Base-by-base conservation (phyloP, 2,113 vertebrate species). In the Nesoenas mayeri region DNA sequence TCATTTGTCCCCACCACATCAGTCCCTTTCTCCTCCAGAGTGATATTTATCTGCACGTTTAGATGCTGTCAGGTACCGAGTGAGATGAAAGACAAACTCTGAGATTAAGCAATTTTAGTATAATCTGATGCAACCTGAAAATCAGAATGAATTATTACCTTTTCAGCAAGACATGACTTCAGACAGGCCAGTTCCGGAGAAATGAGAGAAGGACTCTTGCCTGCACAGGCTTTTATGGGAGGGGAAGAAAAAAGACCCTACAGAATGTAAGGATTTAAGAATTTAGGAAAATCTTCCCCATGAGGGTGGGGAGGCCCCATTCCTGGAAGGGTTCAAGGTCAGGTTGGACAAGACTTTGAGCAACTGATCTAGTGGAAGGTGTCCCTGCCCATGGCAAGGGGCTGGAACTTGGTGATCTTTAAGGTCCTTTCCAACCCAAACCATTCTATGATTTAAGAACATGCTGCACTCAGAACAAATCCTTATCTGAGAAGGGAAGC, bases 71-170 rank as follows among this genome's bases (percentile, higher is more conserved):
- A 85, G 58, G 74, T 82, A 53, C 29, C 0, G 5, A 77, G 62
- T 47, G 60, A 96, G 80, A 62, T 0, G 1, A 89, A 93, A 91
- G 75, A 66, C 74, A 91, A 64, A 91, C 60, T 92, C 84, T 65
- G 34, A 62, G 62, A 72, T 91, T 92, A 89, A 56, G 34, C 13
- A 28, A 14, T 87, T 91, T 82, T 77, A 47, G 28, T 72, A 24
- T 71, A 65, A 93, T 85, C 74, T 91, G 82, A 85, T 92, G 82
- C 65, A 84, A 36, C 78, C 62, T 40, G 22, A 89, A 95, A 89
- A 89, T 85, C 60, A 85, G 51, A 89, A 91, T 79, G 36, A 94
- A 62, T 95, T 80, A 53, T 28, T 91, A 42, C 72, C 34, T 89
- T 83, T 88, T 50, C 65, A 67, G n/a, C 38, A 80, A 85, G 74